phyloP scores from a whole-genome alignment of 2,113 vertebrate genomes.

The Catharus fuscescens region DNA sequence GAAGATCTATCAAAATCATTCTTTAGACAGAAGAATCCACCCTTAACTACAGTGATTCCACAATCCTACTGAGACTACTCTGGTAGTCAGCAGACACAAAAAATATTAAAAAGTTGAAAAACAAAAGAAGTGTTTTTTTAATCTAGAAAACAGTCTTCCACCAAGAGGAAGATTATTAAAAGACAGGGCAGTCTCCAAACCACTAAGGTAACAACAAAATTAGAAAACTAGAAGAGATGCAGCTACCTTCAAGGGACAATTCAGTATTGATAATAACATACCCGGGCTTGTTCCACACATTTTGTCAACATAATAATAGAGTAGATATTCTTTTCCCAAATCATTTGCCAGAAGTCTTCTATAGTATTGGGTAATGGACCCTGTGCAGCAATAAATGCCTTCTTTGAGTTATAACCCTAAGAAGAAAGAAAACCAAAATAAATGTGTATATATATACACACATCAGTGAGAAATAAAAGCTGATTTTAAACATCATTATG shows the following conservation, averaged over 20 bases:
- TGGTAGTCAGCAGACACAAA: background rate
- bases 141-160: background rate
- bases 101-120: background rate
- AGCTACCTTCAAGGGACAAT: background rate
- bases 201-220: background rate
- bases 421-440: background rate
- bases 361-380: conserved; percentile 90
- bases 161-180: background rate
- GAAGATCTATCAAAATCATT: background rate
- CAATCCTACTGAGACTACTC: background rate
- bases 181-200: background rate
- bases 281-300: conserved; percentile 92
- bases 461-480: background rate
- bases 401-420: conserved; percentile 91
- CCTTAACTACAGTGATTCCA: accelerated
- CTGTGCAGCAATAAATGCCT: conserved; percentile 93
- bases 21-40: background rate
- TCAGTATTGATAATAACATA: conserved; percentile 78
- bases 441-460: background rate
- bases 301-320: conserved; percentile 94
- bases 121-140: background rate
- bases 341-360: conserved; percentile 95
- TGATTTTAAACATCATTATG: background rate
- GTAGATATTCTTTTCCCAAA: conserved; percentile 92
- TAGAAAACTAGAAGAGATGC: background rate